phyloP scores from a whole-genome alignment of 2,113 vertebrate genomes.

The Buteo buteo region DNA sequence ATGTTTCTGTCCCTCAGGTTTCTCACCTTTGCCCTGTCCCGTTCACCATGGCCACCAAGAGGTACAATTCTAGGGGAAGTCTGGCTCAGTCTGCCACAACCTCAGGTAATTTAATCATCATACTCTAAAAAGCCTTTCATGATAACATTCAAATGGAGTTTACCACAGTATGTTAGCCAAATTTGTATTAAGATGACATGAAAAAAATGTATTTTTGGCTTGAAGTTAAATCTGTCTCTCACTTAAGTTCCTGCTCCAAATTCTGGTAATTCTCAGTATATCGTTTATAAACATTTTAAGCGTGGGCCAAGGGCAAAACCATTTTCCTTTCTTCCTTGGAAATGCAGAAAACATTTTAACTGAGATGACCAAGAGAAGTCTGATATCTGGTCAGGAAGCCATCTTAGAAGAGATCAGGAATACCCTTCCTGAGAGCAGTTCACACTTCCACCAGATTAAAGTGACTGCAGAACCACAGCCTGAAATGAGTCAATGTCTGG shows the following conservation, averaged over 20 bases:
- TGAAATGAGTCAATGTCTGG: not conserved
- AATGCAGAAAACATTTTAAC: not conserved
- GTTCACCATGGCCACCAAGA: not conserved
- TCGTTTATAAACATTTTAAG: not conserved
- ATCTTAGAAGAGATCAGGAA: not conserved
- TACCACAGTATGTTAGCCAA: fast-evolving
- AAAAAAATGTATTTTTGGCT: not conserved
- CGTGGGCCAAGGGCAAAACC: not conserved
- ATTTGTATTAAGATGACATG: not conserved
- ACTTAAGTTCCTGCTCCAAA: not conserved
- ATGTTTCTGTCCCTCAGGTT: not conserved
- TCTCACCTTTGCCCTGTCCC: not conserved
- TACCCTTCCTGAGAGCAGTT: not conserved
- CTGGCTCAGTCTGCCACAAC: not conserved
- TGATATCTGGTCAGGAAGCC: not conserved
- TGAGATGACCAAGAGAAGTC: not conserved
- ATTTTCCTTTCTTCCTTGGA: not conserved
- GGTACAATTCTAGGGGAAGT: not conserved
- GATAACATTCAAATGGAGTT: not conserved
- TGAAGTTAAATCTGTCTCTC: not conserved
- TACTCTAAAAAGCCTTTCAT: not conserved
- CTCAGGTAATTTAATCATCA: not conserved
- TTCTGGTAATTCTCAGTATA: not conserved
- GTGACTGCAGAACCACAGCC: not conserved
- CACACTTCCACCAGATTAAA: not conserved